Evolutionary conservation across 2,113 vertebrate species (phyloP).

Genomic region (Prunella himalayana): DNA sequence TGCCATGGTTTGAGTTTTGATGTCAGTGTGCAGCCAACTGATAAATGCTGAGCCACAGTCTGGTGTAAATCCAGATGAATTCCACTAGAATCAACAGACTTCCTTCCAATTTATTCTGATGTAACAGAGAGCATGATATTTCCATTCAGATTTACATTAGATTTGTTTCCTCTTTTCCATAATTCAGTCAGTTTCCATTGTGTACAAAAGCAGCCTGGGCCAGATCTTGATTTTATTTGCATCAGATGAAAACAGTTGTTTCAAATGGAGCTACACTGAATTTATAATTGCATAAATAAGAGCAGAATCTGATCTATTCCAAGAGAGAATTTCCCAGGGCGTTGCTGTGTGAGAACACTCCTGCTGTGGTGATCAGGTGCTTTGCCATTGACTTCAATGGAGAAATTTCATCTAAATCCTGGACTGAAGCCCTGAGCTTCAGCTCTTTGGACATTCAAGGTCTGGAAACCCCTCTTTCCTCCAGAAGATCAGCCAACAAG

Average conservation of each 20-base stretch:
- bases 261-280: neutral
- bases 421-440: neutral
- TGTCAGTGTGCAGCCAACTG: neutral
- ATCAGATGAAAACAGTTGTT: conserved; percentile 28
- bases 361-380: neutral
- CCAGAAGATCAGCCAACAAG: neutral
- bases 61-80: conserved; percentile 47
- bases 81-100: conserved; percentile 20
- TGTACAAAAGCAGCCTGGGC: neutral
- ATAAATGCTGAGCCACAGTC: conserved; percentile 44
- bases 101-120: conserved; percentile 48
- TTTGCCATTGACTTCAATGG: neutral
- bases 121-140: conserved; percentile 28
- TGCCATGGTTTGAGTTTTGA: neutral
- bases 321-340: neutral
- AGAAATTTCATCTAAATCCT: neutral
- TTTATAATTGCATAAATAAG: conserved; percentile 4
- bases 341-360: neutral
- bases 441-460: neutral
- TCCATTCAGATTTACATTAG: conserved; percentile 43
- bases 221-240: conserved; percentile 44
- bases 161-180: conserved; percentile 57
- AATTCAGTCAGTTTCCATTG: conserved; percentile 24
- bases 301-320: neutral
- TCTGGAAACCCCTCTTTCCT: neutral